These are phyloP conservation scores for Nylanderia fulva DNA, from an alignment of 1,140 invertebrate species.

Conservation along the genomic window DNA sequence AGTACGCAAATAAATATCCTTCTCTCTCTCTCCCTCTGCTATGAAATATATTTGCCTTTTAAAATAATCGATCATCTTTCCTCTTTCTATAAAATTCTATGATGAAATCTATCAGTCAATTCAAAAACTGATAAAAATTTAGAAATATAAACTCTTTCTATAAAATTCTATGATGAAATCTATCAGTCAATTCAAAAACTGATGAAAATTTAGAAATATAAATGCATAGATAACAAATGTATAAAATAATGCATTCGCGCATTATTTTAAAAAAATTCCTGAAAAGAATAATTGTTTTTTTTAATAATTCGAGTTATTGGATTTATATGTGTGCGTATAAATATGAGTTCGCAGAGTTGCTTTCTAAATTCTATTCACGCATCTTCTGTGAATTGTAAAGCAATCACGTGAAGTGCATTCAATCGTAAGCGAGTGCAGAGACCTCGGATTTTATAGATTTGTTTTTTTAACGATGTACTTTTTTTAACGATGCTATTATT, in stretches of 20 bases:
- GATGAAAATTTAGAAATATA: not conserved
- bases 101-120: not conserved
- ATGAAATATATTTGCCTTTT: not conserved
- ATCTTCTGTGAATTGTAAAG: constrained; percentile 66
- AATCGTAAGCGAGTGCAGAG: constrained; percentile 32
- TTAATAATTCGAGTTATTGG: not conserved
- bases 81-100: not conserved
- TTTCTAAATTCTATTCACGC: constrained; percentile 56
- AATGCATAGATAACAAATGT: no score
- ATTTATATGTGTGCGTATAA: not conserved
- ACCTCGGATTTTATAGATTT: constrained; percentile 12
- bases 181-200: not conserved
- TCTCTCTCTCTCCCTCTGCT: no score
- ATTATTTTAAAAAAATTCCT: not conserved
- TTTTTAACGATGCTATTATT: not conserved
- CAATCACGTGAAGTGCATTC: constrained; percentile 65
- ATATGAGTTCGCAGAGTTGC: not conserved
- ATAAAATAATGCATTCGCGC: no score
- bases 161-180: not conserved
- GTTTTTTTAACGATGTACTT: not conserved
- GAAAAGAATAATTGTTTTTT: not conserved
- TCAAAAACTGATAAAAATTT: not conserved
- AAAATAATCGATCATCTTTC: not conserved
- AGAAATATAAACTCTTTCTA: not conserved
- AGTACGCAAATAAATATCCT: not conserved